These are phyloP conservation scores for Rhingia rostrata DNA, from an alignment of 2,888 invertebrate genomes.

Conservation along the genomic window DNA sequence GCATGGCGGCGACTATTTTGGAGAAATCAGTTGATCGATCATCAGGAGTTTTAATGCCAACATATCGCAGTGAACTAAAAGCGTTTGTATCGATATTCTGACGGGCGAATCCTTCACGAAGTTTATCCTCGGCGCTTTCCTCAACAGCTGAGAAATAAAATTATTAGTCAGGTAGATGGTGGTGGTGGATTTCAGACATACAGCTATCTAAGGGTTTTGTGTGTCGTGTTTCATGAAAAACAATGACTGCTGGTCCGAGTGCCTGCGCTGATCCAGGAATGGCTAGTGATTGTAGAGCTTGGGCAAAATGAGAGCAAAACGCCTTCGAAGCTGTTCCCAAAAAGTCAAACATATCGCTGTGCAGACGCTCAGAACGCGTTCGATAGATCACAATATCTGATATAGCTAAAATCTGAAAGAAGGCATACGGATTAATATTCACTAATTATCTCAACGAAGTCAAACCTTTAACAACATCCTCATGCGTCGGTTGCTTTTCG, in stretches of 20 bases:
- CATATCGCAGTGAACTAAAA: conserved; percentile 88
- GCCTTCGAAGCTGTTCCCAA: conserved; percentile 90
- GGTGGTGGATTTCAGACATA: conserved; percentile 78
- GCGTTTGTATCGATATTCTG: conserved; percentile 87
- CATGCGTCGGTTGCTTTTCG: conserved; percentile 82
- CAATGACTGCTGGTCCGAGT: conserved; percentile 89
- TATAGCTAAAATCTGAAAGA: conserved; percentile 87
- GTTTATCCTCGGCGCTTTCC: conserved; percentile 86
- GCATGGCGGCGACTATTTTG: conserved; percentile 85
- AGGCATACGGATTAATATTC: background rate
- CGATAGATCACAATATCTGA: conserved; percentile 91
- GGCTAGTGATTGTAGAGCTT: conserved; percentile 82
- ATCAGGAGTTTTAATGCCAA: conserved; percentile 85
- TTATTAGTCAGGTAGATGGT: background rate
- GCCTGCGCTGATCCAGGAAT: conserved; percentile 82
- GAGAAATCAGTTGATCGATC: conserved; percentile 86
- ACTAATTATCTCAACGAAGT: background rate
- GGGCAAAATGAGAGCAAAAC: conserved; percentile 88
- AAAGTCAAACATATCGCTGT: conserved; percentile 90
- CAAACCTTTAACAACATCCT: conserved; percentile 87
- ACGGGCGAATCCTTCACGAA: conserved; percentile 86
- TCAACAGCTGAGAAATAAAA: conserved; percentile 82
- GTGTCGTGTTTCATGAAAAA: conserved; percentile 91
- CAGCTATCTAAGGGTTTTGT: conserved; percentile 87
- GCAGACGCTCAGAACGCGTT: conserved; percentile 89